These are phyloP conservation scores for Sebastes taczanowskii DNA, from an alignment of 2,797 vertebrate species.

Conservation along the genomic window DNA sequence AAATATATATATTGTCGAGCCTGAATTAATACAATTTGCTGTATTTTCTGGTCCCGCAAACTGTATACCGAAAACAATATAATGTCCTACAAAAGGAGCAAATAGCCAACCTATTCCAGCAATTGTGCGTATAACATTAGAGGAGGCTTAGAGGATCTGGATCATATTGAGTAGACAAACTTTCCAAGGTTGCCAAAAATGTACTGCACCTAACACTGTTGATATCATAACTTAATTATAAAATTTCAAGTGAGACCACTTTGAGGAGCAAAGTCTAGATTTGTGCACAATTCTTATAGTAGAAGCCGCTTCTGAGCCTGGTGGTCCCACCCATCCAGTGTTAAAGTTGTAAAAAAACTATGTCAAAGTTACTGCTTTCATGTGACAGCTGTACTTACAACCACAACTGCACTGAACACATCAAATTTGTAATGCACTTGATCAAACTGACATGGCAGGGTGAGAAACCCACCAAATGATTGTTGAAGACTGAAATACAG, in stretches of 20 bases:
- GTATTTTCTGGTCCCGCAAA: not conserved
- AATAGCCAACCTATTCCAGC: not conserved
- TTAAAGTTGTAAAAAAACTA: constrained; percentile 35
- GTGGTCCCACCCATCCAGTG: constrained; percentile 41
- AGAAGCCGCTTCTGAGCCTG: constrained; percentile 18
- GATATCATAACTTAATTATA: not conserved
- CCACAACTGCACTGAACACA: not conserved
- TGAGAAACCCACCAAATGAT: not conserved
- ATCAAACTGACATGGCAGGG: constrained; percentile 1
- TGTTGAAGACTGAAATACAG: not conserved
- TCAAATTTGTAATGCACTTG: not conserved
- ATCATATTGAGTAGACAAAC: not conserved
- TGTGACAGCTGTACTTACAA: constrained; percentile 15
- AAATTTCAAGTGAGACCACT: constrained; percentile 26
- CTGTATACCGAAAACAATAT: not conserved
- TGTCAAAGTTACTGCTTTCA: constrained; percentile 32
- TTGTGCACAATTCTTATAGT: constrained; percentile 27
- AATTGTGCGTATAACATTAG: not conserved
- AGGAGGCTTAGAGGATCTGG: not conserved
- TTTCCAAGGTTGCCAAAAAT: not conserved
- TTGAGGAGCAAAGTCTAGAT: constrained; percentile 50
- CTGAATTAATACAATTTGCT: not conserved
- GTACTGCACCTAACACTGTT: not conserved
- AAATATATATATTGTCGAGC: not conserved
- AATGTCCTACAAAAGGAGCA: not conserved